These are phyloP conservation scores for Chaetogeoica ovagalla DNA, from an alignment of 2,888 invertebrate species.

Conservation along the genomic window DNA sequence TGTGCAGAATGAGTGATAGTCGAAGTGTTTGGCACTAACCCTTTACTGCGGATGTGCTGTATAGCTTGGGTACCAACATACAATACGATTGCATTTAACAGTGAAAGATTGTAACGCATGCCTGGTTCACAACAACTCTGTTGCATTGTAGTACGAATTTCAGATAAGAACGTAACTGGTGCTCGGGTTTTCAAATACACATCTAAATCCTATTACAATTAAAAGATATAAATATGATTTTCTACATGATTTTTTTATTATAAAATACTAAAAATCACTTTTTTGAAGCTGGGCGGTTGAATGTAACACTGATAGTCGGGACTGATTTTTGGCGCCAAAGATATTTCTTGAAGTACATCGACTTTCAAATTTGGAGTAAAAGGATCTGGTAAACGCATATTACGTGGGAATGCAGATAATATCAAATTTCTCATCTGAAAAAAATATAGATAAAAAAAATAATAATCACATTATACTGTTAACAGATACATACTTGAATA, in stretches of 20 bases:
- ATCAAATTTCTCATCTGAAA: constrained; percentile 92
- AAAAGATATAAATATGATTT: constrained; percentile 1
- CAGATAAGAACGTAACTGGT: constrained; percentile 93
- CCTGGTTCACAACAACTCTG: constrained; percentile 79
- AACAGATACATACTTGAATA: constrained; percentile 66
- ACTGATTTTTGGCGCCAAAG: constrained; percentile 83
- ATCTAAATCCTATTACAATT: constrained; percentile 73
- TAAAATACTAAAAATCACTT: constrained; percentile 59
- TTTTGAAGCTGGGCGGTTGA: constrained; percentile 85
- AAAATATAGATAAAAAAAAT: background rate
- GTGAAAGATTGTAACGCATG: constrained; percentile 88
- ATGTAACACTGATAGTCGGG: constrained; percentile 86
- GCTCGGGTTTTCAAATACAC: constrained; percentile 92
- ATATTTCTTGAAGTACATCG: constrained; percentile 86
- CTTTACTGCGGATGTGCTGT: constrained; percentile 84
- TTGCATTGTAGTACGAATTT: constrained; percentile 87
- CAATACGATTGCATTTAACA: constrained; percentile 96
- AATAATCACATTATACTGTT: background rate
- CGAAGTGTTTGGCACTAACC: constrained; percentile 90
- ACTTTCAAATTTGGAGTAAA: constrained; percentile 97
- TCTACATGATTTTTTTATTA: too few species aligned
- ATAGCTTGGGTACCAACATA: constrained; percentile 98
- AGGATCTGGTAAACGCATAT: constrained; percentile 97
- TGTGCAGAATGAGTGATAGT: constrained; percentile 98
- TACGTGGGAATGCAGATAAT: constrained; percentile 94